These are phyloP conservation scores for Urechis unicinctus DNA, from an alignment of 2,888 invertebrate genomes.

Conservation along the genomic window DNA sequence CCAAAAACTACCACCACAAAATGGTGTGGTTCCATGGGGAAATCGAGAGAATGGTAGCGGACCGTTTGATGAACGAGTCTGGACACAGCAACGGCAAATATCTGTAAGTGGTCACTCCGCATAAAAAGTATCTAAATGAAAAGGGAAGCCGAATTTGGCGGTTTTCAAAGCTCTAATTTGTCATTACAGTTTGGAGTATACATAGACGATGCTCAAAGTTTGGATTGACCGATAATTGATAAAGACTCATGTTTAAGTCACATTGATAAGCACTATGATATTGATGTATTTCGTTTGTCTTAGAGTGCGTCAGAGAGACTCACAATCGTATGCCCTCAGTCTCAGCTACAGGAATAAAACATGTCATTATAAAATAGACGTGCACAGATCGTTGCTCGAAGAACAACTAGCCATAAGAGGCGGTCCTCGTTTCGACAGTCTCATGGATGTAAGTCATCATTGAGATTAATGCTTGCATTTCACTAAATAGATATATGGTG, in stretches of 20 bases:
- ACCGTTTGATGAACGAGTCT: constrained; percentile 34
- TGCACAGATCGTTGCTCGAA: constrained; percentile 24
- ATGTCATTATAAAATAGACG: constrained; percentile 51
- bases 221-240: too few relatives aligned
- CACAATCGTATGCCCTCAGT: constrained; percentile 48
- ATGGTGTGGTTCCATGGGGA: constrained; percentile 53
- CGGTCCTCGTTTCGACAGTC: constrained; percentile 51
- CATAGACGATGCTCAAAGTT: background rate
- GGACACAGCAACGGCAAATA: constrained; percentile 51
- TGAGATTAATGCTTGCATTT: too few relatives aligned
- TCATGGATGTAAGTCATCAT: constrained; percentile 46
- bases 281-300: background rate
- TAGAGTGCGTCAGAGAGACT: constrained; percentile 39
- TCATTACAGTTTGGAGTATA: too few relatives aligned
- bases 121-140: too few relatives aligned
- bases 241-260: too few relatives aligned
- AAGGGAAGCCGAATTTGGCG: too few relatives aligned
- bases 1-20: constrained; percentile 47
- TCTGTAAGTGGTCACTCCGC: too few relatives aligned
- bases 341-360: constrained; percentile 43
- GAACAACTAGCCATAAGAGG: constrained; percentile 51
- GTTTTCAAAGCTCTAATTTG: too few relatives aligned
- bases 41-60: constrained; percentile 47
- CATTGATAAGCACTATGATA: too few relatives aligned
- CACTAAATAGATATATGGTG: too few relatives aligned